phyloP scores from a whole-genome alignment of 2,888 invertebrate species.

The Drosophila phalerata region DNA sequence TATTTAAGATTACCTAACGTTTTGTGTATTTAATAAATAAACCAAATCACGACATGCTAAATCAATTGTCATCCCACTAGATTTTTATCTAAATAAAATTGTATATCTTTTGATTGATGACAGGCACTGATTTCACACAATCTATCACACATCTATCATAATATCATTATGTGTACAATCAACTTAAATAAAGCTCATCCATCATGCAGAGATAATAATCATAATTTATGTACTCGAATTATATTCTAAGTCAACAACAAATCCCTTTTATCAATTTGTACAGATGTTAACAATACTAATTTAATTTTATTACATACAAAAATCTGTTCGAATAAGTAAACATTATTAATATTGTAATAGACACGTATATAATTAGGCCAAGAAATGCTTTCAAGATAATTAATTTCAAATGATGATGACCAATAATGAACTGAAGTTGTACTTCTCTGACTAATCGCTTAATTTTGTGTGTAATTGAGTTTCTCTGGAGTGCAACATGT shows the following conservation, averaged over 20 bases:
- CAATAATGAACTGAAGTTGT: conserved; percentile 9
- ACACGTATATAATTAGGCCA: not conserved
- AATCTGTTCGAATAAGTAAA: not conserved
- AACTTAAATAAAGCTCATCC: not conserved
- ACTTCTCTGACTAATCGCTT: conserved; percentile 17
- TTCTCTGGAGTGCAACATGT: conserved; percentile 9
- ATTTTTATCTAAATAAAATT: not conserved
- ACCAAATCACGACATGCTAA: not conserved
- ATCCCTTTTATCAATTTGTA: not conserved
- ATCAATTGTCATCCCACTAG: not conserved
- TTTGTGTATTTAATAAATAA: conserved; percentile 6
- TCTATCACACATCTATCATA: conserved; percentile 25
- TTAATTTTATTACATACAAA: not conserved
- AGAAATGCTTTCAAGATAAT: conserved; percentile 10
- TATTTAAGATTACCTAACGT: not conserved
- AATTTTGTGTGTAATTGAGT: conserved; percentile 16
- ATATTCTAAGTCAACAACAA: not conserved
- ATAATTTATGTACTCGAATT: not conserved
- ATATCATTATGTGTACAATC: conserved; percentile 4
- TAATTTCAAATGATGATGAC: conserved; percentile 6
- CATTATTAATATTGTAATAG: not conserved
- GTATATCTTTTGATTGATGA: conserved; percentile 30
- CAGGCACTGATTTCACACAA: conserved; percentile 24
- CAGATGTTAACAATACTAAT: not conserved
- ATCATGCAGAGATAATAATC: conserved; percentile 21